Evolutionary conservation across 1,140 invertebrate genomes (phyloP), one percentile per base, ranked within the genome.

Genomic region (Gerris buenoi): DNA sequence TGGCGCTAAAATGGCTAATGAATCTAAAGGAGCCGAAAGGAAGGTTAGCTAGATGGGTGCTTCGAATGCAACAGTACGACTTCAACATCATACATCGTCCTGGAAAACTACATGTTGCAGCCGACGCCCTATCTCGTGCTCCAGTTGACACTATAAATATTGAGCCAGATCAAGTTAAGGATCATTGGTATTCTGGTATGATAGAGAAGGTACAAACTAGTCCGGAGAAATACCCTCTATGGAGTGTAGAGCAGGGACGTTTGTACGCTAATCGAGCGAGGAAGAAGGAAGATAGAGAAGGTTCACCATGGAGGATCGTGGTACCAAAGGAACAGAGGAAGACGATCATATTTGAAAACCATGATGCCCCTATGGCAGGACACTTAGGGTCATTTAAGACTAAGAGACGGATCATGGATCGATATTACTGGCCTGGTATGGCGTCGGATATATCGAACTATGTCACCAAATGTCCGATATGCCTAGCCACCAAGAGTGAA

Each of bases 1-100:
- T 68, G 79, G 81, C 67, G 70, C 73, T 83, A 2, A 68, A 70
- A 27, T 83, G 78, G 76, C 70, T 83, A 2, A 69, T 74, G 25
- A 73, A 73, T 1, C 71, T 79, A 1, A 77, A 76, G 68, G 75
- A 80, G 64, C 73, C 75, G 1, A 72, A 68, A 1, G 76, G 75
- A 59, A 60, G 79, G 56, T 67, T 82, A 23, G 76, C 77, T 0
- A 66, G 78, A 28, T 74, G 68, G 28, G 59, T 67, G 15, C 25
- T 78, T 15, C 28, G 68, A 58, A 65, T 80, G 5, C 73, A 75
- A 68, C 69, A 70, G 1, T 79, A 73, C 69, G 66, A 76, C 46
- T 68, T 68, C 57, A 23, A 64, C 5, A 68, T 74, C 13, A 27
- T 64, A 1, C 68, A 73, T 46, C 67, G 69, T 2, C 70, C 70